Evolutionary conservation across 2,888 invertebrate species (phyloP).

Genomic region (Dichetophora obliterata): DNA sequence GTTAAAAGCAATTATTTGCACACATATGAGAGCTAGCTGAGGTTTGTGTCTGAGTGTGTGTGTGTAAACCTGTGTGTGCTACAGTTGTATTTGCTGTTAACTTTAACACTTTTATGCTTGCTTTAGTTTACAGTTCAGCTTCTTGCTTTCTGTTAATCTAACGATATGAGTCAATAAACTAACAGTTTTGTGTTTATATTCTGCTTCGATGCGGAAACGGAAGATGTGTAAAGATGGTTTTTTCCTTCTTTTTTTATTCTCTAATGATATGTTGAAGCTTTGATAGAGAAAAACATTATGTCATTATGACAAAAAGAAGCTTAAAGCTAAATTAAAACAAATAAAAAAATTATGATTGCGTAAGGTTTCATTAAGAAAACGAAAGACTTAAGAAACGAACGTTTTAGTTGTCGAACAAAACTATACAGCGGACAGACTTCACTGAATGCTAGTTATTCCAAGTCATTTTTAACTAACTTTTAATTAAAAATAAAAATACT

Average conservation of each 20-base stretch:
- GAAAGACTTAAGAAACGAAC: no score
- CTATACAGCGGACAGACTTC: background rate
- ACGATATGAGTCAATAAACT: conserved; percentile 40
- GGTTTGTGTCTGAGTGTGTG: no score
- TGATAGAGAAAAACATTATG: no score
- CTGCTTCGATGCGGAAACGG: conserved; percentile 21
- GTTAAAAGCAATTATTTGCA: conserved; percentile 19
- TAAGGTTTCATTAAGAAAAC: no score
- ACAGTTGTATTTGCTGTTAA: background rate
- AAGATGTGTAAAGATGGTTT: background rate
- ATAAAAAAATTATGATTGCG: no score
- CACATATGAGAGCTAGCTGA: background rate
- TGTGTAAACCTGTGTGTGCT: background rate
- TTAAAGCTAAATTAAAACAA: no score
- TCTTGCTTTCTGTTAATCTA: conserved; percentile 33
- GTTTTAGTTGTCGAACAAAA: background rate
- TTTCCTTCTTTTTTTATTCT: no score
- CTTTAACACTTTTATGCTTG: conserved; percentile 12
- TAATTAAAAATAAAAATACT: no score
- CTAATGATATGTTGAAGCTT: no score
- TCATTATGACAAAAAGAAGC: no score
- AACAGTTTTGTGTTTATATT: conserved; percentile 37
- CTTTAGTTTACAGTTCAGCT: background rate
- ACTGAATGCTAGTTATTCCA: background rate
- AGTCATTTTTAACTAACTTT: no score